These are phyloP conservation scores for Polydrusus tereticollis DNA, from an alignment of 2,888 invertebrate species.

Conservation along the genomic window DNA sequence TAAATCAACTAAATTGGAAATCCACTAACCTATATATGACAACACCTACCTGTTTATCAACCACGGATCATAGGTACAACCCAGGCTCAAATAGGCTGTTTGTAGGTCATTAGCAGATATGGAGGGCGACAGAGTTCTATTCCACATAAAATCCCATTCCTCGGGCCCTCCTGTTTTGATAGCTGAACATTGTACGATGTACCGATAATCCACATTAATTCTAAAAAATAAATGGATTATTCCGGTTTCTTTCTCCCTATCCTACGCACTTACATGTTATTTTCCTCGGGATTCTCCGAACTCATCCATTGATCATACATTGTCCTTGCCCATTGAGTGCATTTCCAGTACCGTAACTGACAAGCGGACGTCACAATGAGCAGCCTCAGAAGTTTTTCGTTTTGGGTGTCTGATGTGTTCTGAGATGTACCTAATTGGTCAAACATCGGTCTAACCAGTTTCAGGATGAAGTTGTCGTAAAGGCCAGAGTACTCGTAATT, in stretches of 20 bases:
- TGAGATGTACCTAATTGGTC: conserved; percentile 70
- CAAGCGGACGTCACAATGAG: conserved; percentile 74
- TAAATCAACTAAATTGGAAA: background rate
- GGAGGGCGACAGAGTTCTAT: conserved; percentile 71
- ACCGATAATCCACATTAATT: conserved; percentile 76
- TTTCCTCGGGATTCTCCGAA: conserved; percentile 59
- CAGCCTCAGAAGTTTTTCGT: conserved; percentile 72
- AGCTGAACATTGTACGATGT: conserved; percentile 74
- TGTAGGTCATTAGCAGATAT: conserved; percentile 71
- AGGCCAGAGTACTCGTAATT: conserved; percentile 69
- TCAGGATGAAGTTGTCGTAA: conserved; percentile 62
- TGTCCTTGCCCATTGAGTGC: conserved; percentile 69
- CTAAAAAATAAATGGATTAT: conserved; percentile 68
- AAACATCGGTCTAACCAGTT: conserved; percentile 62
- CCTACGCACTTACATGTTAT: conserved; percentile 61
- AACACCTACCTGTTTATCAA: conserved; percentile 66
- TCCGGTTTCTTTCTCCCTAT: too few species aligned
- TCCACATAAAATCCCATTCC: conserved; percentile 81
- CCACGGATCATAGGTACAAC: conserved; percentile 70
- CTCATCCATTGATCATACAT: conserved; percentile 66
- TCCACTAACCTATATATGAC: background rate
- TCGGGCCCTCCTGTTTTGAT: conserved; percentile 74
- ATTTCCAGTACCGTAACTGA: conserved; percentile 70
- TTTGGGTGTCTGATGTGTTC: conserved; percentile 68
- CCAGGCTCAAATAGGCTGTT: conserved; percentile 68